phyloP scores from a whole-genome alignment of 2,888 invertebrate species.

The Drosophila seclusa region DNA sequence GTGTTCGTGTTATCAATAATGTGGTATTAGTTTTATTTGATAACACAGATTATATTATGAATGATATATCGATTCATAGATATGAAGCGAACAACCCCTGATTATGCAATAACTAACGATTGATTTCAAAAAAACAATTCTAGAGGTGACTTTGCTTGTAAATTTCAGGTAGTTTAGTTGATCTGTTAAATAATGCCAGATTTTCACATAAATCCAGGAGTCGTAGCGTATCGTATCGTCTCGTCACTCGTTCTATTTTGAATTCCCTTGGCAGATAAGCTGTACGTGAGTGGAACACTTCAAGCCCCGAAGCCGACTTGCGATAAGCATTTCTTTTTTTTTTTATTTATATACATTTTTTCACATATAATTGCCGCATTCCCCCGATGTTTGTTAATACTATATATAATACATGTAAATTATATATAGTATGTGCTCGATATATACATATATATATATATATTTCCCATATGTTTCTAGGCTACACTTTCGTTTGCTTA shows the following conservation, averaged over 20 bases:
- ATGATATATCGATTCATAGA: conserved; percentile 42
- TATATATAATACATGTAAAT: conserved; percentile 1
- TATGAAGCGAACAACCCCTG: background rate
- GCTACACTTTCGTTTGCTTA: conserved; percentile 65
- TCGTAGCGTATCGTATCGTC: background rate
- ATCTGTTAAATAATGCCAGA: background rate
- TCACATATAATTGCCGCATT: conserved; percentile 23
- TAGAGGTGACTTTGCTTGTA: background rate
- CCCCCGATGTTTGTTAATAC: conserved; percentile 26
- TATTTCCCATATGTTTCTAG: conserved; percentile 13
- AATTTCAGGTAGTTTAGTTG: background rate
- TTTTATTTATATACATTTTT: background rate
- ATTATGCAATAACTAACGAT: conserved; percentile 3
- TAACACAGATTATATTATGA: conserved; percentile 37
- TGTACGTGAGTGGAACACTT: conserved; percentile 26
- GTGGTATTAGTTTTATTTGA: conserved; percentile 13
- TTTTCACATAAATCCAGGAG: background rate
- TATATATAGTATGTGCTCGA: background rate
- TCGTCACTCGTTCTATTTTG: conserved; percentile 1
- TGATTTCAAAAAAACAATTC: background rate
- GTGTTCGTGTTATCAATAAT: conserved; percentile 31
- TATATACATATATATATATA: background rate
- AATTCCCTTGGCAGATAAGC: conserved; percentile 35
- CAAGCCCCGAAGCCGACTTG: conserved; percentile 20
- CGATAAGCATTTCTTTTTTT: conserved; percentile 11